Base-by-base conservation (phyloP, 2,113 vertebrate genomes). In the Trematocara macrostoma region DNA sequence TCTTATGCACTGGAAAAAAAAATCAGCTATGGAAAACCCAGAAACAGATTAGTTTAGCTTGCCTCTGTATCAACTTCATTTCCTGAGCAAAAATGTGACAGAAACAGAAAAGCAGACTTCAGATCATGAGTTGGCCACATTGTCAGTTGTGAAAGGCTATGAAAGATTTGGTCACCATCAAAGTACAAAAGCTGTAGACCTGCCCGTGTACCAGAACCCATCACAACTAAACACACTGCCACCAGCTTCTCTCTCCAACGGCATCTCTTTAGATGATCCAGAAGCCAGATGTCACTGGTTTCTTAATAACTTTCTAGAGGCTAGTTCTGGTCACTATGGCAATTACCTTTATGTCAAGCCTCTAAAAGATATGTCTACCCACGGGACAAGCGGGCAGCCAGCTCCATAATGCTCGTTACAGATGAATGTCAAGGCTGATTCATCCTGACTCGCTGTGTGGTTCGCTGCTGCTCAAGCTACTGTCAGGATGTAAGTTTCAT, bases 291-390 rank as follows among this genome's bases (percentile, higher is more conserved):
- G 94, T 93, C 93, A 89, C 90, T 74, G 87, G 92, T 93, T 95
- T 93, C 95, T 95, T 96, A 96, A 96, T 96, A 96, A 95, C 94
- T 92, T 96, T 96, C 95, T 91, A 94, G 94, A 95, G 96, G 95
- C 95, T 93, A 92, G 88, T 95, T 92, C 90, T 96, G 94, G 96
- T 96, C 95, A 93, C 94, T 84, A 84, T 94, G 92, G 95, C 95
- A 96, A 97, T 96, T 96, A 96, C 96, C 94, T 96, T 95, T 95
- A 95, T 95, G 96, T 96, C 96, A 96, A 92, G 89, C 86, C 92
- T 91, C 85, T 94, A 95, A 96, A 96, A 96, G 95, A 96, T 94
- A 95, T 94, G 94, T 95, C 95, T 92, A 89, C 95, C 94, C 94
- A 90, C 82, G 94, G 95, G 96, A 96, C 89, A 88, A 84, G 89